Base-by-base conservation (phyloP, 1,140 invertebrate genomes). In the Proales similis region DNA sequence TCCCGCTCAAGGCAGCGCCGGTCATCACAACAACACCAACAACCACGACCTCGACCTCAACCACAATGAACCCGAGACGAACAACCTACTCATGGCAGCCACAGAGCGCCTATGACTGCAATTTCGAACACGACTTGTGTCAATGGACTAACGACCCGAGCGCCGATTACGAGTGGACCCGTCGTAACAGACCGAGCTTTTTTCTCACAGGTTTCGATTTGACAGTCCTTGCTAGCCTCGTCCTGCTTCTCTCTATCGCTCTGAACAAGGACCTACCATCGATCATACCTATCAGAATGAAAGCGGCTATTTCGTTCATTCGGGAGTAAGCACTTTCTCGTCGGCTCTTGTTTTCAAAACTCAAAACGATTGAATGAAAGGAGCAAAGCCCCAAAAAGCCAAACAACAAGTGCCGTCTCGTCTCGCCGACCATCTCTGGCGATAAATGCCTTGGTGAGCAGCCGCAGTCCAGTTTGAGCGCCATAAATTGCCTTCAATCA, bases 41-140 rank as follows among this genome's bases (percentile, higher is more conserved):
- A 27, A 17, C 39, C 14, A 45, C 39, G 20, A 45, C 39, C 32
- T 39, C 36, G 20, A 61, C 57, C 14, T 33, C 33, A 61, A 61
- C 57, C 4, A 29, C 38, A 12, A 20, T 24, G 24, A 45, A 29
- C 11, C 45, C 57, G 14, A 11, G 22, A 5, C 14, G 19, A 4
- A 45, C 57, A 19, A 45, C 57, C 6, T 61, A 45, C 17, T 32
- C 26, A n/a, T 61, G 39, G 39, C 29, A 57, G 27, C 22, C 33
- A 42, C 14, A 20, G 9, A 45, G 38, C 17, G 63, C 29, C 66
- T 68, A 66, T 38, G 65, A 69, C 24, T 72, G 70, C 45, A 68
- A 63, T 17, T 72, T 72, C 67, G 71, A 72, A 49, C 60, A 39
- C 19, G 68, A 47, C 14, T 43, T 66, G 22, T 72, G 70, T 64